Conservation (phyloP, 2,113 vertebrate species). For the Pionites leucogaster region DNA sequence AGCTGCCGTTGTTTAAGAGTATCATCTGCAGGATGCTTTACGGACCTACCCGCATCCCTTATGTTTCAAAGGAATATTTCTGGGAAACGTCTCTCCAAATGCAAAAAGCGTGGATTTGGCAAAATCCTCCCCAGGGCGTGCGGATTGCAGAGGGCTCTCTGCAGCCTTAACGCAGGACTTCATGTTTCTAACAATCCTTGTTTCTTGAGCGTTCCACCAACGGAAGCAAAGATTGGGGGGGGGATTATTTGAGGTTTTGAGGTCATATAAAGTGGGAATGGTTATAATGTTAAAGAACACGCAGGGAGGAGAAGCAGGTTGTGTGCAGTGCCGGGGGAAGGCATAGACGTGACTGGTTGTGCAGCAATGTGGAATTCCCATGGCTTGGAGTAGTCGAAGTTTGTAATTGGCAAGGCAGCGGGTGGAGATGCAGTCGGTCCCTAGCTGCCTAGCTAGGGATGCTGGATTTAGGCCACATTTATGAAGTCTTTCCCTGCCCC, state of each 20-base stretch:
- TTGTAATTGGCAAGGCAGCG: too few species aligned
- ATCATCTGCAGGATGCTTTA: background rate
- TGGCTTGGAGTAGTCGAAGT: background rate
- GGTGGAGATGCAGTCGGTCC: background rate
- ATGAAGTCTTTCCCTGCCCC: background rate
- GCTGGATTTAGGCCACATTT: background rate
- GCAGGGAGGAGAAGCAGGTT: fast-evolving
- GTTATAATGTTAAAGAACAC: background rate
- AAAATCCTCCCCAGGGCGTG: background rate
- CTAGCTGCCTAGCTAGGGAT: background rate
- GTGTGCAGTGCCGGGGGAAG: background rate
- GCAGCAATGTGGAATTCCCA: background rate
- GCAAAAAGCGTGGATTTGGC: background rate
- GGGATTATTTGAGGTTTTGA: background rate
- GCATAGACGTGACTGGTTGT: background rate
- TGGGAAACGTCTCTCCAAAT: background rate
- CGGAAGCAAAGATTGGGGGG: fast-evolving
- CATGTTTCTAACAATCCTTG: fast-evolving
- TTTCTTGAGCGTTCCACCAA: fast-evolving
- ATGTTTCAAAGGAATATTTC: fast-evolving
- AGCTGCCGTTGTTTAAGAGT: fast-evolving
- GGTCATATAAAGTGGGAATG: background rate
- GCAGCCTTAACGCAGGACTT: fast-evolving
- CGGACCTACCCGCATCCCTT: background rate
- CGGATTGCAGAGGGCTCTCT: background rate